Base-by-base conservation (phyloP, 2,113 vertebrate species). In the Barbus barbus region DNA sequence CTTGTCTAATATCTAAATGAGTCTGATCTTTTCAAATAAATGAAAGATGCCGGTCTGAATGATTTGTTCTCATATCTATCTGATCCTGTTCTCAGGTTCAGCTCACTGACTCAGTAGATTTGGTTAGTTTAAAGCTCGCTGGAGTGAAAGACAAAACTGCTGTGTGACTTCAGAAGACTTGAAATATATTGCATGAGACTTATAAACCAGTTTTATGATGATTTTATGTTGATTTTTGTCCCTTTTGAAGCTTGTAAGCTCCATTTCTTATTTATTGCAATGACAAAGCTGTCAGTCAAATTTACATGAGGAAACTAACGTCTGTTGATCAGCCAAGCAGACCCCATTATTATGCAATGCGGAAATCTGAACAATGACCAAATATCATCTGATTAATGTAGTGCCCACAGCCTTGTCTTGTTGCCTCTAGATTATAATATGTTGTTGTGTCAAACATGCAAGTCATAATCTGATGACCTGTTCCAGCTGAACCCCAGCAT, bases 401-500 rank as follows among this genome's bases (percentile, higher is more conserved):
- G 36, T 51, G 12, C 44, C 20, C 26, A 31, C 53, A 61, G 81
- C 22, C 24, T 11, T 75, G 81, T 33, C 61, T 69, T 48, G 12
- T 71, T 63, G 36, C 9, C 1, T 41, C 53, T 38, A 12, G 63
- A 48, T 76, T 74, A 71, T 76, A n/a, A 72, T 28, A n/a, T n/a
- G 53, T 63, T 41, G 46, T 36, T 51, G 73, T 75, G 38, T 78
- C 69, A 69, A 61, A 38, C 5, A 13, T 11, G 18, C 60, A 69
- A 81, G 8, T 14, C 28, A 24, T n/a, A 82, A 51, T 44, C 58
- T 73, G 28, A 86, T 81, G 38, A 91, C 89, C 91, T 82, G 67
- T 94, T 92, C 84, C 93, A 99, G 98, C 97, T 99, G 86, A 99
- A 99, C 89, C 97, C 97, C 82, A 98, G 93, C 85, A 94, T 97